Conservation (phyloP, 2,797 vertebrate species). For the Liparis tanakae region DNA sequence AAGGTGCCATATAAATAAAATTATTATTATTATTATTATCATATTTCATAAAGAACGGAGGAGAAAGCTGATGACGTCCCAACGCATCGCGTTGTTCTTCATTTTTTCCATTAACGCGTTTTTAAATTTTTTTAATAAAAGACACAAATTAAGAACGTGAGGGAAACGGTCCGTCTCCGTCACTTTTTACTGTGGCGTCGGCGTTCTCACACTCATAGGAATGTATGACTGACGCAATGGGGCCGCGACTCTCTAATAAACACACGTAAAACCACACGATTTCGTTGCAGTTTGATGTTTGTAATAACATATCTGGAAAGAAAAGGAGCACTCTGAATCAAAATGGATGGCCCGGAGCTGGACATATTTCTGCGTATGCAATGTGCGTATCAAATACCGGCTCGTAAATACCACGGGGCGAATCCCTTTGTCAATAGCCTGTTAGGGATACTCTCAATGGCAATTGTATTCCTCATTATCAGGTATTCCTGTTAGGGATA, state of each 20-base stretch:
- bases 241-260: slow-evolving; percentile 55
- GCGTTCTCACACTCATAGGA: slow-evolving; percentile 54
- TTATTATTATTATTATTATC: too few species aligned
- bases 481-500: slow-evolving; percentile 69
- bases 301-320: slow-evolving; percentile 37
- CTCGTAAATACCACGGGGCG: slow-evolving; percentile 47
- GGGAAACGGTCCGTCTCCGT: slow-evolving; percentile 52
- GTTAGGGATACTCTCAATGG: slow-evolving; percentile 55
- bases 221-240: slow-evolving; percentile 62
- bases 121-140: not conserved
- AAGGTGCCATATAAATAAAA: too few species aligned
- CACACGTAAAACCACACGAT: slow-evolving; percentile 41
- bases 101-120: slow-evolving; percentile 36
- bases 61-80: slow-evolving; percentile 58
- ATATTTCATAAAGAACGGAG: slow-evolving; percentile 43
- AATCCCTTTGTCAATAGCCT: slow-evolving; percentile 69
- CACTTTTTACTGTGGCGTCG: slow-evolving; percentile 61
- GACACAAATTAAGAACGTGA: slow-evolving; percentile 55
- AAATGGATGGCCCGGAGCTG: slow-evolving; percentile 35
- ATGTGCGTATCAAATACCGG: slow-evolving; percentile 48
- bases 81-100: slow-evolving; percentile 33
- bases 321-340: slow-evolving; percentile 31
- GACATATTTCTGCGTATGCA: slow-evolving; percentile 45
- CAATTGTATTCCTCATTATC: slow-evolving; percentile 70
- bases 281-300: slow-evolving; percentile 45